A percentile compares a stretch with the other conserved stretches of the same genome.
Evolutionary conservation across 2,888 invertebrate genomes (phyloP).

Genomic region (Epinotia demarniana): DNA sequence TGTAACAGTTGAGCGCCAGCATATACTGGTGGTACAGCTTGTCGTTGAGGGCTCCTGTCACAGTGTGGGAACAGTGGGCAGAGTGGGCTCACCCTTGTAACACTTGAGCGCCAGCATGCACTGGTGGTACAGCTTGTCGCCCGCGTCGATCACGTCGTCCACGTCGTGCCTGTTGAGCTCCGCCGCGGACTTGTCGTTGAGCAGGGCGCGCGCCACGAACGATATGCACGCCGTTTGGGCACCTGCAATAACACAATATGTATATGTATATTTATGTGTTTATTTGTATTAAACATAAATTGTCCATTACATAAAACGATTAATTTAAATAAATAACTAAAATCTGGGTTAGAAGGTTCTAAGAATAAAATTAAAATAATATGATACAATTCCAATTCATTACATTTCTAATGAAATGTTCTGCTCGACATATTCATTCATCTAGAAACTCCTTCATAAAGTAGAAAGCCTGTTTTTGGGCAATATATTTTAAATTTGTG

Average conservation of each 20-base stretch:
- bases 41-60: slow-evolving; percentile 50
- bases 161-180: slow-evolving; percentile 63
- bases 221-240: slow-evolving; percentile 78
- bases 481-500: too few species aligned
- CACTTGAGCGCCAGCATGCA: slow-evolving; percentile 72
- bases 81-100: slow-evolving; percentile 67
- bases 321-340: too few species aligned
- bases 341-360: too few species aligned
- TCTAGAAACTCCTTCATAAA: too few species aligned
- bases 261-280: too few species aligned
- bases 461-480: too few species aligned
- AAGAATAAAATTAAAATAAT: too few species aligned
- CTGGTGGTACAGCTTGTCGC: slow-evolving; percentile 70
- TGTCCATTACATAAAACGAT: too few species aligned
- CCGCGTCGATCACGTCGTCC: slow-evolving; percentile 68
- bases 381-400: too few species aligned
- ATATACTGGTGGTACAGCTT: slow-evolving; percentile 70
- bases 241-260: slow-evolving; percentile 54
- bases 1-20: slow-evolving; percentile 73
- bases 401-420: too few species aligned
- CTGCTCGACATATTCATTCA: too few species aligned
- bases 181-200: slow-evolving; percentile 68
- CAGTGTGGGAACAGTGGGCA: neutral
- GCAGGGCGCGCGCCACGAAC: slow-evolving; percentile 65
- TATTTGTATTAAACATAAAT: too few species aligned